These are phyloP conservation scores for Danio kyathit DNA, from an alignment of 2,797 vertebrate species.

Conservation along the genomic window DNA sequence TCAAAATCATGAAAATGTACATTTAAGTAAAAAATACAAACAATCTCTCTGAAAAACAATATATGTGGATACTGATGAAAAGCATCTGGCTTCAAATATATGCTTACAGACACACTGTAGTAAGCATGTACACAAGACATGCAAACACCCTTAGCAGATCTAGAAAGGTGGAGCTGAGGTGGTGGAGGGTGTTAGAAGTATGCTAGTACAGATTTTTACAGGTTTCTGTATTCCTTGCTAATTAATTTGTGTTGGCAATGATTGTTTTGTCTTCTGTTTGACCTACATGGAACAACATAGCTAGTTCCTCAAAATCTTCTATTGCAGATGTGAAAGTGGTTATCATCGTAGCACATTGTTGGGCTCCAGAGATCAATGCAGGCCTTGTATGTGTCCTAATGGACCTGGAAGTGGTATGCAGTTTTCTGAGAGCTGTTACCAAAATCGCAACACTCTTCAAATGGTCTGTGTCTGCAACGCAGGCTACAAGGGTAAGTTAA, in stretches of 20 bases:
- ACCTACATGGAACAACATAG: neutral
- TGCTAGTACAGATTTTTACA: neutral
- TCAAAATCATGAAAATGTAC: neutral
- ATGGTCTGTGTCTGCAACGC: conserved; percentile 88
- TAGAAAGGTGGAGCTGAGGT: no score
- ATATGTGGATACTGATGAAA: no score
- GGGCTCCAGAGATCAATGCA: conserved; percentile 89
- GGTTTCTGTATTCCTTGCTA: neutral
- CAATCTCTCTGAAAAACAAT: neutral
- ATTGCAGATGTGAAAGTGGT: conserved; percentile 85
- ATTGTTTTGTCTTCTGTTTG: neutral
- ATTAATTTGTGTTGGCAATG: neutral
- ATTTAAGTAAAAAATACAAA: no score
- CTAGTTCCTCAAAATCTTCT: neutral
- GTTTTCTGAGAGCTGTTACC: conserved; percentile 91
- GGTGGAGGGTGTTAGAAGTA: no score
- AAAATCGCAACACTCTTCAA: conserved; percentile 78
- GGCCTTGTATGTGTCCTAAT: conserved; percentile 92
- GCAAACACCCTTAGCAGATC: no score
- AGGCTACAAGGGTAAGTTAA: conserved; percentile 90
- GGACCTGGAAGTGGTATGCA: conserved; percentile 90
- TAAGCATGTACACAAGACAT: no score
- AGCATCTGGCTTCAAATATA: no score
- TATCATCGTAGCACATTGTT: conserved; percentile 91
- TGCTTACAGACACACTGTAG: no score